Percentiles rank a stretch among this genome's conserved stretches.
Evolutionary conservation across 1,140 invertebrate species (phyloP).

Genomic region (Rhyacophila brunnea): DNA sequence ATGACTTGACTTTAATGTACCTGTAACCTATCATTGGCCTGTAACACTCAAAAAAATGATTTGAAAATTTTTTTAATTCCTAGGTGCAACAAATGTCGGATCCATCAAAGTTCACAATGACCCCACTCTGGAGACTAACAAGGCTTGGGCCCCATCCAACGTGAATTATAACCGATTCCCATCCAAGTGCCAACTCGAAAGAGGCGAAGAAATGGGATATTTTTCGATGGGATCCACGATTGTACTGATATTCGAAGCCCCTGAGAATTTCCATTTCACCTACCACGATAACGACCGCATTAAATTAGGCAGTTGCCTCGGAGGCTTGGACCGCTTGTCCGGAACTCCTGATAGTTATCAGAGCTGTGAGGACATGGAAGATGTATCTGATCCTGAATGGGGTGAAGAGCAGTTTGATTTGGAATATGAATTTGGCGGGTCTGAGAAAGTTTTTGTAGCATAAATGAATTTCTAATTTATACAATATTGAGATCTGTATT

Average conservation of each 20-base stretch:
- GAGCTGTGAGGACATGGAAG: constrained; percentile 2
- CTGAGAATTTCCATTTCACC: constrained; percentile 69
- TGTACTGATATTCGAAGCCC: constrained; percentile 95
- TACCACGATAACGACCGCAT: constrained; percentile 43
- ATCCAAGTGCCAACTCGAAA: constrained; percentile 52
- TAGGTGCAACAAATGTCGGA: constrained; percentile 92
- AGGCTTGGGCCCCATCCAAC: constrained; percentile 48
- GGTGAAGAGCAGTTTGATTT: constrained; percentile 6
- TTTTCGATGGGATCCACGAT: constrained; percentile 98
- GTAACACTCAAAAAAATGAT: too few relatives aligned
- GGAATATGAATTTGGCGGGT: constrained; percentile 14
- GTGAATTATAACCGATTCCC: constrained; percentile 48
- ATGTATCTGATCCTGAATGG: constrained; percentile 10
- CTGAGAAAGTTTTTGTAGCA: constrained; percentile 21
- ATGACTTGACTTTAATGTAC: too few relatives aligned
- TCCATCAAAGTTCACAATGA: constrained; percentile 92
- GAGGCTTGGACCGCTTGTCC: constrained; percentile 14
- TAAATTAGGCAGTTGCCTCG: constrained; percentile 39
- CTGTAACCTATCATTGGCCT: too few relatives aligned
- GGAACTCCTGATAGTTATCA: not conserved
- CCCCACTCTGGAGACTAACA: constrained; percentile 74
- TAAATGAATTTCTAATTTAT: not conserved
- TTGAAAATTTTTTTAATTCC: not conserved
- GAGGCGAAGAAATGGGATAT: constrained; percentile 91
- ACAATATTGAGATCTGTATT: too few relatives aligned